Evolutionary conservation across 2,888 invertebrate species (phyloP), one percentile per base, ranked within the genome.

Genomic region (Cheilosia grossa): DNA sequence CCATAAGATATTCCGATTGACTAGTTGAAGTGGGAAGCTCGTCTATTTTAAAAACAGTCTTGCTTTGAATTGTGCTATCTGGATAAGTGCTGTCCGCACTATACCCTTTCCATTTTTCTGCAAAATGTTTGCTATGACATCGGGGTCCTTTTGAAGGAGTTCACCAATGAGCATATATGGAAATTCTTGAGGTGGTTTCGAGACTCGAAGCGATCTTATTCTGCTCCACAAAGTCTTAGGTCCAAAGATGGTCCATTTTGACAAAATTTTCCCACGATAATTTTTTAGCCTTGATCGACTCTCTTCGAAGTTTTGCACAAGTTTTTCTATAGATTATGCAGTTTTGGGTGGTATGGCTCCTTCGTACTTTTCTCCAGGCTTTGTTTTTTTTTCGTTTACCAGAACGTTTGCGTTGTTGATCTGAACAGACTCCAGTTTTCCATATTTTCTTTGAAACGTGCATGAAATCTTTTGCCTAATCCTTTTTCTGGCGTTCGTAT

Each of bases 101-200:
- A 27, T 70, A 58, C 19, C 5, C n/a, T 70, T 17, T 21, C 70
- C 70, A 70, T 59, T 59, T 70, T 2, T 30, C 30, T 7, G 51
- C 72, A 24, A 72, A 2, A 19, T 72, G 10, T 24, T 72, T 0
- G 61, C 61, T 51, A 44, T 53, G 4, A 27, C 13, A n/a, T 33
- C 10, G 9, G 59, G 72, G 1, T 72, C 53, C 0, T 0, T 53
- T 19, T 51, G 42, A 44, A 61, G 15, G 3, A 3, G 15, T 2
- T 63, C 1, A 33, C 44, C n/a, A 1, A 42, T n/a, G 10, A 19
- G 15, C 54, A 63, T 54, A 10, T 54, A 47, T 2, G 59, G 30
- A 33, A 61, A 53, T 4, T 40, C 13, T 61, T 72, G 24, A 30
- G 40, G 19, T 19, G 67, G 54, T n/a, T 58, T 47, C 2, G 56